phyloP scores from a whole-genome alignment of 2,113 vertebrate genomes.

The Sphyrna mokarran region DNA sequence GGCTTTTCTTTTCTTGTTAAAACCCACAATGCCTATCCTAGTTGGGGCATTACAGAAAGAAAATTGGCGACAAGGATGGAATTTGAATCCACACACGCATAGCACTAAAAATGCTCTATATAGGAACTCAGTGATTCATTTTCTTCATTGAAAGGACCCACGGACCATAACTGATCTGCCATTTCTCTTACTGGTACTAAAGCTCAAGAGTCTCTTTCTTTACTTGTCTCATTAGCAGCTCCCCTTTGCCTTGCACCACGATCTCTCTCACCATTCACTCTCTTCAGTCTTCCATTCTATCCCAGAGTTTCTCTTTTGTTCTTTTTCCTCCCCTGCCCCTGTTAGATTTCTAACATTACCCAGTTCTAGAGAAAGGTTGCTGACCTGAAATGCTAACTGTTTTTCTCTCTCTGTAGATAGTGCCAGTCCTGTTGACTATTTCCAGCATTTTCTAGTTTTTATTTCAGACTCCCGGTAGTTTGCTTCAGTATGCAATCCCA shows the following conservation, averaged over 20 bases:
- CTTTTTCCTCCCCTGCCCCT: not conserved
- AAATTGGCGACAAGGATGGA: no score
- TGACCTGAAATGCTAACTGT: not conserved
- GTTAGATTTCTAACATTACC: not conserved
- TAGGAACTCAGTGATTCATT: no score
- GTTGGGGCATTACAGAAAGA: no score
- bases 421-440: not conserved
- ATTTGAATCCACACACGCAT: no score
- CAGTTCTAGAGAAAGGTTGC: not conserved
- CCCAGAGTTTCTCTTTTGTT: not conserved
- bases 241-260: not conserved
- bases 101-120: no score
- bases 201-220: not conserved
- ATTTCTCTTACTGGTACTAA: no score
- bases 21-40: no score
- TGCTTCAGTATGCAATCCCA: not conserved
- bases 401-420: no score
- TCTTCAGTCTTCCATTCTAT: not conserved
- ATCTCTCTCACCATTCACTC: not conserved
- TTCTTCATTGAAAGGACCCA: no score
- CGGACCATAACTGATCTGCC: no score
- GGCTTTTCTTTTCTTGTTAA: no score
- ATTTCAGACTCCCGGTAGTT: not conserved
- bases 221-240: not conserved
- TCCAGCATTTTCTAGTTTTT: not conserved